These are phyloP conservation scores for Crenuchus spilurus DNA, from an alignment of 2,797 vertebrate species.

Conservation along the genomic window DNA sequence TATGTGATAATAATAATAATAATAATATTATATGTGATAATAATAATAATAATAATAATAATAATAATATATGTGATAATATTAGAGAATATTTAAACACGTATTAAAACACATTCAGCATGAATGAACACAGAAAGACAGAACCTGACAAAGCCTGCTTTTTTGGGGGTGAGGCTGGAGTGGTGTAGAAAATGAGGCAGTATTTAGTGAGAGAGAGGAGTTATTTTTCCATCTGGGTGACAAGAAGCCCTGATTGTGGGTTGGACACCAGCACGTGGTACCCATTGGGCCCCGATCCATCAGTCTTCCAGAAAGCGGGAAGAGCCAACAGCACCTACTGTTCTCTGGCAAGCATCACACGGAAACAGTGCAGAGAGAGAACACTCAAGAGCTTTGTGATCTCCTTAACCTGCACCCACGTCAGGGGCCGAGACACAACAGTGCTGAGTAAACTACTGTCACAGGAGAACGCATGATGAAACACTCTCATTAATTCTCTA, in stretches of 20 bases:
- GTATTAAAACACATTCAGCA: no score
- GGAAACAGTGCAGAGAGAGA: slow-evolving; percentile 48
- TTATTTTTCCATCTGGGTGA: slow-evolving; percentile 77
- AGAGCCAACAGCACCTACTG: slow-evolving; percentile 69
- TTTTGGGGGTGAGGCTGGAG: neutral
- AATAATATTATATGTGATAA: no score
- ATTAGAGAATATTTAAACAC: no score
- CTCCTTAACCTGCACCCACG: slow-evolving; percentile 38
- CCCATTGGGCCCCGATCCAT: slow-evolving; percentile 69
- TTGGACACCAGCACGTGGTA: slow-evolving; percentile 68
- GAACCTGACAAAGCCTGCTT: no score
- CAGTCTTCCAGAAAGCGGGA: slow-evolving; percentile 74
- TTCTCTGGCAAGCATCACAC: slow-evolving; percentile 65
- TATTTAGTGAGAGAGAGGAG: slow-evolving; percentile 43
- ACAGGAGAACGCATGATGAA: neutral
- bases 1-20: no score
- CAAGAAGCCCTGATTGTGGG: slow-evolving; percentile 67
- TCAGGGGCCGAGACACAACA: neutral
- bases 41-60: no score
- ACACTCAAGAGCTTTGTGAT: slow-evolving; percentile 44
- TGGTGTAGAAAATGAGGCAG: slow-evolving; percentile 4
- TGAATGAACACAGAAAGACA: no score
- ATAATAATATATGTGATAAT: no score
- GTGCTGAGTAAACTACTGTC: neutral
- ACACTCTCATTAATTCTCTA: neutral